Evolutionary conservation across 2,888 invertebrate species (phyloP).

Genomic region (Drosophila gaucha): DNA sequence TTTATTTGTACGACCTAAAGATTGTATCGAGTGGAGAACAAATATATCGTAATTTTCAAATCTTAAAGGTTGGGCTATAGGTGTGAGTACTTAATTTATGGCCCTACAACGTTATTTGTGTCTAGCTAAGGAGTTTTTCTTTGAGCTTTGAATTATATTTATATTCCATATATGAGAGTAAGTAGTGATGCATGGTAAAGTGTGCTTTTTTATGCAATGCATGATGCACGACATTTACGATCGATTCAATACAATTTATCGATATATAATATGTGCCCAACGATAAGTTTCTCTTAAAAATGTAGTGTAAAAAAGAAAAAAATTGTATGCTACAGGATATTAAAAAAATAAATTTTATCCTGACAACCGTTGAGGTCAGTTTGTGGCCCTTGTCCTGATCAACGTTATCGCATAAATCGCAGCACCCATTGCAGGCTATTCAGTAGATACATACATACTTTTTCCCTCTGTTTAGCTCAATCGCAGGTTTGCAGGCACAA

Average conservation of each 20-base stretch:
- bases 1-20: not conserved
- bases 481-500: conserved; percentile 57
- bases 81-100: not conserved
- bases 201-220: not conserved
- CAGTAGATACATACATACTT: conserved; percentile 8
- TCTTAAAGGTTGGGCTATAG: not conserved
- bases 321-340: conserved; percentile 16
- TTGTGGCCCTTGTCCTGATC: conserved; percentile 20
- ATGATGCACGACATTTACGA: conserved; percentile 2
- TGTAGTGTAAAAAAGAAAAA: too few relatives aligned
- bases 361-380: conserved; percentile 13
- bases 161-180: not conserved
- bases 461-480: conserved; percentile 32
- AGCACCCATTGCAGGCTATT: conserved; percentile 42
- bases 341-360: conserved; percentile 26
- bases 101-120: not conserved
- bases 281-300: not conserved
- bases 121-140: not conserved
- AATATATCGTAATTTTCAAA: not conserved
- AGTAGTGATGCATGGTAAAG: not conserved
- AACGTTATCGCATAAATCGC: conserved; percentile 48
- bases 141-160: not conserved
- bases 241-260: conserved; percentile 1
- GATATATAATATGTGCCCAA: not conserved
- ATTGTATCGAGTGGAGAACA: not conserved